Evolutionary conservation across 37 sponge, comb jelly and placozoan species (phyloP), one percentile per base, ranked within the genome.

Genomic region (Petrosia ficiformis): DNA sequence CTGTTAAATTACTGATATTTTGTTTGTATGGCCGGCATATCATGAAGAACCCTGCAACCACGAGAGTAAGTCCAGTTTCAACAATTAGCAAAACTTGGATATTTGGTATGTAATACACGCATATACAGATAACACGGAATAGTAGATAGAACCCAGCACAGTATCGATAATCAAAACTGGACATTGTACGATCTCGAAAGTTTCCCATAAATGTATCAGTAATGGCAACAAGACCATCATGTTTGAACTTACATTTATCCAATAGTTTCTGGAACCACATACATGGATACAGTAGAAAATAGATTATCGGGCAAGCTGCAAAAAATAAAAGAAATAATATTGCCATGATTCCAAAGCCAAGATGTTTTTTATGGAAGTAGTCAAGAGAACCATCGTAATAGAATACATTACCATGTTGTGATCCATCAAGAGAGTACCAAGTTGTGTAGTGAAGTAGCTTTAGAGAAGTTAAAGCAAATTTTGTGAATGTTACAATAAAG

Each of bases 71-170:
- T 2, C 63, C 25, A 38, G 67, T 76, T 57, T 72, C 77, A 22
- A 78, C 3, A 6, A 59, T 40, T 64, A 72, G 67, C 24, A 68
- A 2, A 3, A 81, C 42, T 11, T 54, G 31, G 11, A 65, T 54
- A 28, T 67, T n/a, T 28, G 78, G 67, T 44, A 81, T 63, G 24
- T 79, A 78, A 73, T 52, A 86, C 0, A 72, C 38, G 5, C 73
- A 61, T 31, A 77, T 48, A 6, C 77, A 39, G 3, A 64, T 38
- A 61, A 90, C 26, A 26, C 91, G 87, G 28, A 78, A 57, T 2
- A 82, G 24, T 61, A 90, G 79, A 56, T 82, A 77, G 16, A 90
- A 30, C 25, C 91, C 91, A n/a, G 91, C 82, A 78, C 85, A 85
- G 68, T 71, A 90, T 1, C 86, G 69, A 26, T 21, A 59, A n/a